Evolutionary conservation across 2,888 invertebrate species (phyloP).

Genomic region (Heterodera filipjevi): DNA sequence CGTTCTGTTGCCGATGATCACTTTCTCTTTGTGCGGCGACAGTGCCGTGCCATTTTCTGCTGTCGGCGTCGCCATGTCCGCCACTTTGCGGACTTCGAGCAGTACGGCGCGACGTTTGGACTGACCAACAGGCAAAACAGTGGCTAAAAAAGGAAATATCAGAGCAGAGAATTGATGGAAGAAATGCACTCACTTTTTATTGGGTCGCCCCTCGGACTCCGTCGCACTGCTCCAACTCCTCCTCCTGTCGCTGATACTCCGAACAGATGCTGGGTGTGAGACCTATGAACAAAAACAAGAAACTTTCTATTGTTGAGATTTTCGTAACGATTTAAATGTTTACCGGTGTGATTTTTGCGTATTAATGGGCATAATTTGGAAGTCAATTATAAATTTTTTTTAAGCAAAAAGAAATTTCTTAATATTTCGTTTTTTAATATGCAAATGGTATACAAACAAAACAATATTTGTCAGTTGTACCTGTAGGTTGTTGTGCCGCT

Average conservation of each 20-base stretch:
- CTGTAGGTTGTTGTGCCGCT: background rate
- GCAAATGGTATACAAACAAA: too few species aligned
- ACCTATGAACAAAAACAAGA: too few species aligned
- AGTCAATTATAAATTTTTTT: too few species aligned
- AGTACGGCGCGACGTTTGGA: background rate
- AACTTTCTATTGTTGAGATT: background rate
- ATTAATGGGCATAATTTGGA: too few species aligned
- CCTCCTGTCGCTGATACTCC: background rate
- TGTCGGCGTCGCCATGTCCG: background rate
- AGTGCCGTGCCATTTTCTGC: background rate
- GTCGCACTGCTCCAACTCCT: constrained; percentile 2
- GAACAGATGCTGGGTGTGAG: background rate
- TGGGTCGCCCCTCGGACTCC: background rate
- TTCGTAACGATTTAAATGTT: too few species aligned
- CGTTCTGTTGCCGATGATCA: background rate
- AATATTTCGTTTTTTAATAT: background rate
- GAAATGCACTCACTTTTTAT: background rate
- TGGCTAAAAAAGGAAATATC: background rate
- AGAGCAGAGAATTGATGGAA: background rate
- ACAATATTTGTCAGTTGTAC: too few species aligned
- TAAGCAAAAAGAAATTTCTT: background rate
- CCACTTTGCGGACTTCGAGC: constrained; percentile 1
- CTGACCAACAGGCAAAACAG: background rate
- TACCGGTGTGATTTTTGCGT: background rate
- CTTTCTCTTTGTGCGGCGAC: background rate